A percentile compares a stretch with the other conserved stretches of the same genome.
phyloP scores from a whole-genome alignment of 2,113 vertebrate species.

The Phalacrocorax carbo region DNA sequence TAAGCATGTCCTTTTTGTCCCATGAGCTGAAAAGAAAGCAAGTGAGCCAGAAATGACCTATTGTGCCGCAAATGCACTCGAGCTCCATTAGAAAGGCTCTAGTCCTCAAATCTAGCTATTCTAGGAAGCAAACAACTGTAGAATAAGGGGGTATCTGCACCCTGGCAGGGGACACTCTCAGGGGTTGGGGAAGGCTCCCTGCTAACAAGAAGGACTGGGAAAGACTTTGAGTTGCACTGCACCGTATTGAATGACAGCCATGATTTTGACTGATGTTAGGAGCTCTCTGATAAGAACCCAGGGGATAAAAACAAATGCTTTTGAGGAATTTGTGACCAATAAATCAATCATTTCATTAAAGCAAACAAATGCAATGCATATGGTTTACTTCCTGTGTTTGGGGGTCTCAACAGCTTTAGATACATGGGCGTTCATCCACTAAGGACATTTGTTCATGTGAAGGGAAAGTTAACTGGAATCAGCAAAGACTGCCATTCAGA shows the following conservation, averaged over 20 bases:
- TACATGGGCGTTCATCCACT: not conserved
- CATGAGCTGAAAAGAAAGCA: conserved; percentile 41
- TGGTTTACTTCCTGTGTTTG: not conserved
- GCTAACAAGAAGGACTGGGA: not conserved
- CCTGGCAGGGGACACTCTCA: not conserved
- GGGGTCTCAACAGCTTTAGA: not conserved
- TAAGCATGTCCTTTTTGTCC: conserved; percentile 53
- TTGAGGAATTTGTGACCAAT: conserved; percentile 9
- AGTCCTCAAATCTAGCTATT: not conserved
- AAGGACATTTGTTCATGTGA: not conserved
- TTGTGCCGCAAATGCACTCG: not conserved
- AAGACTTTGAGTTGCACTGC: not conserved
- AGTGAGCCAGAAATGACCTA: conserved; percentile 46
- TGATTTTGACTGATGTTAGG: conserved; percentile 32
- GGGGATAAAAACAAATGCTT: conserved; percentile 17
- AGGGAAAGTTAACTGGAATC: not conserved
- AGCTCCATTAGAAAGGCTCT: conserved; percentile 22
- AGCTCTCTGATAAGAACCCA: conserved; percentile 20
- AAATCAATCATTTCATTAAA: conserved; percentile 27
- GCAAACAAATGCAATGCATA: not conserved
- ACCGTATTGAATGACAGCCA: not conserved
- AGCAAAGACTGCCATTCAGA: not conserved
- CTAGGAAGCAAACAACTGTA: not conserved
- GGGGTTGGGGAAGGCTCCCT: not conserved
- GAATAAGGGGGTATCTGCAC: not conserved